Percentiles rank a stretch among this genome's conserved stretches.
phyloP scores from a whole-genome alignment of 2,888 invertebrate genomes.

The Zaprionus bogoriensis region DNA sequence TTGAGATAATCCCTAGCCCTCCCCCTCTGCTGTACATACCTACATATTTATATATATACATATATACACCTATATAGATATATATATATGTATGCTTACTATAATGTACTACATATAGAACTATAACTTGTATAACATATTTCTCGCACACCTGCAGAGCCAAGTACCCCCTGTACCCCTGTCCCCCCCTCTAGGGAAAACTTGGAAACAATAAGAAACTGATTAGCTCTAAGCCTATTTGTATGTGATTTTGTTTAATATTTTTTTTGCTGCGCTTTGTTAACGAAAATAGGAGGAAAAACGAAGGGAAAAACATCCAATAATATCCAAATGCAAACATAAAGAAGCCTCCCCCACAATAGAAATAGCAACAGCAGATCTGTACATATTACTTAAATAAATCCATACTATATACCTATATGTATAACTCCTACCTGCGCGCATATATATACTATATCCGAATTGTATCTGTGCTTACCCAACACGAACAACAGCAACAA shows the following conservation, averaged over 20 bases:
- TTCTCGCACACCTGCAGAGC: neutral
- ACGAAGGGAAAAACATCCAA: neutral
- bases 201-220: neutral
- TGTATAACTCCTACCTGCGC: neutral
- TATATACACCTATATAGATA: slow-evolving; percentile 7
- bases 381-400: slow-evolving; percentile 9
- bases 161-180: neutral
- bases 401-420: neutral
- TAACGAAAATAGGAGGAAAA: slow-evolving; percentile 4
- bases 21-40: slow-evolving; percentile 32
- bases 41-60: slow-evolving; percentile 15
- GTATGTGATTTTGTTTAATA: slow-evolving; percentile 35
- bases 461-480: neutral
- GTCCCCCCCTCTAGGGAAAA: neutral
- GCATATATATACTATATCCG: neutral
- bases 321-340: neutral
- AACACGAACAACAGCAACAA: neutral
- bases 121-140: slow-evolving; percentile 4
- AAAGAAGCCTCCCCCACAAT: neutral
- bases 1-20: neutral
- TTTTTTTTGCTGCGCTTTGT: slow-evolving; percentile 21
- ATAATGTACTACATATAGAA: slow-evolving; percentile 1
- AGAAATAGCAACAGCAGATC: neutral
- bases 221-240: slow-evolving; percentile 13
- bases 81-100: slow-evolving; percentile 11